Evolutionary conservation across 2,797 vertebrate genomes (phyloP).

Genomic region (Mionectes olivaceus): DNA sequence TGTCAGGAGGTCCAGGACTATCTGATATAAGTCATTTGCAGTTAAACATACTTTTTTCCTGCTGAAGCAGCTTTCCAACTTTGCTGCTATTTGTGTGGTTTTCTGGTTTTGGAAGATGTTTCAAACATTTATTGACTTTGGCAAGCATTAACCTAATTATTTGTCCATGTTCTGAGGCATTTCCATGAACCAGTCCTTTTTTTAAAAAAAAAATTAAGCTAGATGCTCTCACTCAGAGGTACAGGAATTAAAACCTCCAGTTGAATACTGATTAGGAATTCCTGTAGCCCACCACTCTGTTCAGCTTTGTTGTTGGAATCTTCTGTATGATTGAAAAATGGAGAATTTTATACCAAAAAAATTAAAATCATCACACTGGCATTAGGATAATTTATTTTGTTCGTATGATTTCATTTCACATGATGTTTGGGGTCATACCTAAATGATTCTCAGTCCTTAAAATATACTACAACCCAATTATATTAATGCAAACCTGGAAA

Average conservation of each 20-base stretch:
- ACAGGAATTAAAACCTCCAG: not conserved
- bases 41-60: not conserved
- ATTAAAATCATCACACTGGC: not conserved
- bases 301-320: not conserved
- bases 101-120: conserved; percentile 8
- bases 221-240: not conserved
- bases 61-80: not conserved
- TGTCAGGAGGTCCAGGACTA: not conserved
- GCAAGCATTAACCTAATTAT: not conserved
- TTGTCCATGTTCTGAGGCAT: not conserved
- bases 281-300: not conserved
- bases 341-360: not conserved
- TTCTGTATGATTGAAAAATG: not conserved
- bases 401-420: not conserved
- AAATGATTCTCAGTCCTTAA: not conserved
- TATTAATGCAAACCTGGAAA: not conserved
- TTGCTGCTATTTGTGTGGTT: not conserved
- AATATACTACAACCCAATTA: not conserved
- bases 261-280: not conserved
- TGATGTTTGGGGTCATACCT: not conserved
- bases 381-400: not conserved
- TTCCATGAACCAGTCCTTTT: not conserved
- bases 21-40: not conserved
- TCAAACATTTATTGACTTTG: not conserved
- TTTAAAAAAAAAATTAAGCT: not conserved